phyloP scores from a whole-genome alignment of 2,113 vertebrate genomes.

The Notothenia coriiceps region DNA sequence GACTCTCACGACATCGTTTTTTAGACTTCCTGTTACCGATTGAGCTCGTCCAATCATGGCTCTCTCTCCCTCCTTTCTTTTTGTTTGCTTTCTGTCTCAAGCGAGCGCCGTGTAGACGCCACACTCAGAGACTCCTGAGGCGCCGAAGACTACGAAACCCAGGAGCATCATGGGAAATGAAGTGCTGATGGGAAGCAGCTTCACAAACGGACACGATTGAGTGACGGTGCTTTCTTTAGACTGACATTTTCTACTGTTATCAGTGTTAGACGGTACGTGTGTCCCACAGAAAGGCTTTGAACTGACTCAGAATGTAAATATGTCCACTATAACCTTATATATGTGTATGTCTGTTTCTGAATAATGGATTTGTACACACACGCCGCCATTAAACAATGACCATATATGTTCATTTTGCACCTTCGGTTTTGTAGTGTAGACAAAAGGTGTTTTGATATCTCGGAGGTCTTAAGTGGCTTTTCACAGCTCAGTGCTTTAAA shows the following conservation, averaged over 20 bases:
- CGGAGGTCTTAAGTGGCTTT: conserved; percentile 22
- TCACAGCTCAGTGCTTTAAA: conserved; percentile 35
- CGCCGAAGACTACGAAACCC: not conserved
- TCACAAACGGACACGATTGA: conserved; percentile 23
- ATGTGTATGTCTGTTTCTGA: conserved; percentile 25
- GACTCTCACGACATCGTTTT: conserved; percentile 82
- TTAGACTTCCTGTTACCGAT: conserved; percentile 56
- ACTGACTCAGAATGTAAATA: conserved; percentile 56
- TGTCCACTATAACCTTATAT: conserved; percentile 25
- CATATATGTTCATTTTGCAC: conserved; percentile 29
- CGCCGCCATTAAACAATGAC: conserved; percentile 23
- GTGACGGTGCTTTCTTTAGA: not conserved
- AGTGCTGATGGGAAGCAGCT: conserved; percentile 33
- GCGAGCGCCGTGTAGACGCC: conserved; percentile 69
- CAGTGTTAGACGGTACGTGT: conserved; percentile 57
- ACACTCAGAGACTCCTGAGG: not conserved
- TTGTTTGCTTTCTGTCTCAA: conserved; percentile 76
- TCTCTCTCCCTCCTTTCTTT: conserved; percentile 43
- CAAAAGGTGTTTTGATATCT: not conserved
- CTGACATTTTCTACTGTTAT: conserved; percentile 25
- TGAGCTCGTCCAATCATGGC: conserved; percentile 68
- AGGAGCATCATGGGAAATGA: conserved; percentile 23
- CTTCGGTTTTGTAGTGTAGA: conserved; percentile 10
- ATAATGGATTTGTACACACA: conserved; percentile 40
- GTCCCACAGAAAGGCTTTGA: conserved; percentile 35